Percentiles rank a stretch among this genome's conserved stretches.
phyloP scores from a whole-genome alignment of 2,888 invertebrate species.

The Tachina lurida region DNA sequence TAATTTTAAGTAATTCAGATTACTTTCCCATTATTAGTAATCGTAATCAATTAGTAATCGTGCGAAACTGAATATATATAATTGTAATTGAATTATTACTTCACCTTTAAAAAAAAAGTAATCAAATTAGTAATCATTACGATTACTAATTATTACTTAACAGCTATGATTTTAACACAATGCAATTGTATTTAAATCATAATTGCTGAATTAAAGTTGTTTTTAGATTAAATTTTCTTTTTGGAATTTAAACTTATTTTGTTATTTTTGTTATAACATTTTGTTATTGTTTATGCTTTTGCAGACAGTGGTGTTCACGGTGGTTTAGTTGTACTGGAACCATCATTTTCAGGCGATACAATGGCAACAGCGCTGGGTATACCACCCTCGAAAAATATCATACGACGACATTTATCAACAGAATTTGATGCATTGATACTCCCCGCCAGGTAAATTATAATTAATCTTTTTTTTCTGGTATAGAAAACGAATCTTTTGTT shows the following conservation, averaged over 20 bases:
- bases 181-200: not conserved
- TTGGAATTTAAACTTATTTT: not conserved
- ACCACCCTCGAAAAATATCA: constrained; percentile 96
- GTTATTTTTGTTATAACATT: not conserved
- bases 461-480: not conserved
- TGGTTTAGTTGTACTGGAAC: constrained; percentile 95
- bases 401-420: constrained; percentile 94
- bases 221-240: not conserved
- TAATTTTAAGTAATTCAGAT: too few relatives aligned
- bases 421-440: constrained; percentile 95
- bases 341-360: constrained; percentile 96
- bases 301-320: constrained; percentile 97
- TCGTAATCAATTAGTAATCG: too few relatives aligned
- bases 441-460: constrained; percentile 91
- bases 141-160: too few relatives aligned
- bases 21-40: too few relatives aligned
- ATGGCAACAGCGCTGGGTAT: constrained; percentile 97
- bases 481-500: not conserved
- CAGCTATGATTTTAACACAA: not conserved
- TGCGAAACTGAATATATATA: too few relatives aligned
- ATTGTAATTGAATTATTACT: too few relatives aligned
- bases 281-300: constrained; percentile 44
- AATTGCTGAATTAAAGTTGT: not conserved
- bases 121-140: too few relatives aligned
- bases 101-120: too few relatives aligned